Conservation (phyloP, 2,113 vertebrate genomes). For the Nannospalax galili region DNA sequence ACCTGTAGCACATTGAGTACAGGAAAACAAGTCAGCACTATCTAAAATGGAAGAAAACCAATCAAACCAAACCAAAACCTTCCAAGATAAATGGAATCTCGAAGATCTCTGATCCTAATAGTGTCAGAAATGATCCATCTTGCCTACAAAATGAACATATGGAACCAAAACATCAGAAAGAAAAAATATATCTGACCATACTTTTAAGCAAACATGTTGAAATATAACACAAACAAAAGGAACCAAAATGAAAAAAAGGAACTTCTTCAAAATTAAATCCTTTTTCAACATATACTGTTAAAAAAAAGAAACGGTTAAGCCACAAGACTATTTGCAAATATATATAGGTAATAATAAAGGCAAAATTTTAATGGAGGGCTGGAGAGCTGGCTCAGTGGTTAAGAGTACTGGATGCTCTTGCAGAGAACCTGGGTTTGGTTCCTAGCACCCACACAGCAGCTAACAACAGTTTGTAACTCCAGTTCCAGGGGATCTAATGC, state of each 20-base stretch:
- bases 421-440: too few relatives aligned
- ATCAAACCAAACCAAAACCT: too few relatives aligned
- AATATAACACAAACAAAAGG: conserved; percentile 33
- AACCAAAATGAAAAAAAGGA: background rate
- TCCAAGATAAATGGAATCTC: conserved; percentile 35
- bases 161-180: background rate
- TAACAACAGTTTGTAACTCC: too few relatives aligned
- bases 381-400: too few relatives aligned
- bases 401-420: too few relatives aligned
- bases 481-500: too few relatives aligned
- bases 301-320: conserved; percentile 9
- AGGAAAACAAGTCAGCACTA: conserved; percentile 19
- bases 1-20: conserved; percentile 26
- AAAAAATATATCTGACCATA: conserved; percentile 24
- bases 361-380: background rate
- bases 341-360: background rate
- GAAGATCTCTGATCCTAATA: background rate
- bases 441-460: too few relatives aligned
- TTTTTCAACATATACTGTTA: conserved; percentile 54
- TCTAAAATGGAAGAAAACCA: conserved; percentile 13
- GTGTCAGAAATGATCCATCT: conserved; percentile 15
- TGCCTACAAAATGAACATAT: background rate
- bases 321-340: conserved; percentile 5
- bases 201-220: conserved; percentile 53
- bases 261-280: conserved; percentile 48